Base-by-base conservation (phyloP, 2,888 invertebrate genomes). In the Lasius platythorax region DNA sequence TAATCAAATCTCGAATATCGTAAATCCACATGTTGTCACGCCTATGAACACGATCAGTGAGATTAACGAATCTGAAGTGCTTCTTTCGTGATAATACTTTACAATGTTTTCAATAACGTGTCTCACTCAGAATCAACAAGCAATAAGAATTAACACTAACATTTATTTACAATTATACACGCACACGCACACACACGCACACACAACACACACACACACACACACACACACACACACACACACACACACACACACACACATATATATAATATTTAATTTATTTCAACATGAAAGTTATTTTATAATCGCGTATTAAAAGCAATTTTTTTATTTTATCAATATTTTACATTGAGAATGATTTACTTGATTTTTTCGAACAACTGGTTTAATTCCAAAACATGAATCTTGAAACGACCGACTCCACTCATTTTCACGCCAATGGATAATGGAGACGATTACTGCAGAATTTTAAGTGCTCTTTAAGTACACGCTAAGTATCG, bases 391-490 rank as follows among this genome's bases (percentile, higher is more conserved):
- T 28, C 5, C 8, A 2, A 6, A 12, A 74, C 43, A 61, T 18
- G 0, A 30, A 43, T 58, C 40, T 74, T n/a, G 12, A 40, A 5
- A 56, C 23, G 1, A 18, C 3, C 8, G 28, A 4, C 15, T 81
- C 75, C 81, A 70, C 46, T 6, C 23, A 61, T 40, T 74, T 75
- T 70, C 15, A 78, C 72, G 82, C 75, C 78, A 63, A 33, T 83
- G 73, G 63, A 72, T 63, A 53, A 11, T 46, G 43, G 18, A 70
- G n/a, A 37, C 50, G 72, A 43, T 86, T 79, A 74, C 61, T 40
- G 66, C 28, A 72, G 84, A 84, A 84, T 78, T 66, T 82, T 86
- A 84, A 86, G 84, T 76, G 84, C 66, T 37, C 70, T 79, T 56
- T 53, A 46, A 58, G 79, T 74, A 58, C n/a, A 63, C 18, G 70